Base-by-base conservation (phyloP, 30 jellyfish, hydroid and myxozoan species). In the Aurelia sp. region DNA sequence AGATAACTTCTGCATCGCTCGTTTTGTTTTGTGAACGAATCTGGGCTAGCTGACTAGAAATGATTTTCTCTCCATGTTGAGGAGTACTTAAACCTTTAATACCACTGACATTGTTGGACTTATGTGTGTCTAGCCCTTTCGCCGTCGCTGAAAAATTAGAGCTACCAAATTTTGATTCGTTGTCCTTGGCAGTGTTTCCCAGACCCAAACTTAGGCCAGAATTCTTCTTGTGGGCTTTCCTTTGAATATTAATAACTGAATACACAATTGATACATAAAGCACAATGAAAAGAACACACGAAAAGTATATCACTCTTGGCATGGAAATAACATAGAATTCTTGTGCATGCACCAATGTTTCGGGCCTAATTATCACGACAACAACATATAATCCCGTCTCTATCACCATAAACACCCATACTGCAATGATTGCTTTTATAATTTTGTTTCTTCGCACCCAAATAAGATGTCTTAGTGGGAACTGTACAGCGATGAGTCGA, bases 401-500 rank as follows among this genome's bases (percentile, higher is more conserved):
- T 12, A 84, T 12, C 30, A 35, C 75, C 37, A 84, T 23, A 12
- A 33, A 71, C 10, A 50, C 27, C 93, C 93, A 84, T n/a, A 52
- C 4, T 11, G 3, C 22, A 3, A 72, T 15, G 35, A 72, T 64
- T 12, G 75, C 78, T 69, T 61, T 71, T 13, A 48, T 7, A 31
- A 84, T 51, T 19, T 63, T 40, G 4, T 69, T 72, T 27, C 35
- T 60, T 40, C 64, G 51, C 13, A 73, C 93, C 93, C 86, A 84
- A 27, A 52, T 18, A 22, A 76, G 73, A 62, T 84, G 93, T 44
- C 60, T 84, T 47, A 84, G 33, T 11, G 93, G 93, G 47, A 33
- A 62, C 22, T 77, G 76, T 20, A 84, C 84, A 22, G 93, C 93
- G 30, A 73, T 51, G 4, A 84, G 57, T 40, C 93, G 82, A 50